Base-by-base conservation (phyloP, 2,797 vertebrate genomes). In the Propithecus perrieri region DNA sequence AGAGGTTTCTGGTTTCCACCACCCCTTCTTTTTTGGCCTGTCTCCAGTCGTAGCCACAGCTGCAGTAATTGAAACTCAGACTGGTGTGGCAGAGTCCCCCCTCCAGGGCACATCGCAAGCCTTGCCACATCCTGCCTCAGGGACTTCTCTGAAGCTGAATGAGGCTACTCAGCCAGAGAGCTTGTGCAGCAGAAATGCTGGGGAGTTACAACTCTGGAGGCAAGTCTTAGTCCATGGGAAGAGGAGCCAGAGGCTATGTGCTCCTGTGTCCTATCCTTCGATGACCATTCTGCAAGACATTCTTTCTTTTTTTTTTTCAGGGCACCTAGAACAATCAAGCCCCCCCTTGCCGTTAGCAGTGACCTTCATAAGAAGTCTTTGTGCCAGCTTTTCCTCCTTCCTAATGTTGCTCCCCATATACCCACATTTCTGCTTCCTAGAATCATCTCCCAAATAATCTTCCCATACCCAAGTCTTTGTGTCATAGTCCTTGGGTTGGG, bases 31-130 rank as follows among this genome's bases (percentile, higher is more conserved):
- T 33, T n/a, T 26, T 63, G 33, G 38, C 5, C 7, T 57, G 9
- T 55, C 57, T 55, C 55, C 41, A 13, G 20, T 17, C 22, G 55
- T 8, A 67, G 35, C 3, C 5, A 3, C 2, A 14, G 55, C 33
- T 55, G 12, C 43, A 0, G 4, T 2, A 41, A 24, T 26, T 35
- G 61, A 57, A 43, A n/a, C 35, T 79, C 55, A 71, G 20, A 61
- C 8, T 24, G 43, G 3, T 7, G 35, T 1, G 8, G 11, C 57
- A 89, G 53, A 17, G 14, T 0, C 12, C 5, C 20, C 17, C 1
- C 13, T 26, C 6, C 18, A 46, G 30, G 59, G 9, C 22, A 35
- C 1, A 0, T 2, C 0, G 10, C 5, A 10, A 18, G 26, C n/a
- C 22, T 53, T 30, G 18, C 7, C 5, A 30, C 24, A 46, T 63